A percentile compares a stretch with the other conserved stretches of the same genome.
These are phyloP conservation scores for Panthera leo DNA, from an alignment of 2,113 vertebrate genomes.

Conservation along the genomic window DNA sequence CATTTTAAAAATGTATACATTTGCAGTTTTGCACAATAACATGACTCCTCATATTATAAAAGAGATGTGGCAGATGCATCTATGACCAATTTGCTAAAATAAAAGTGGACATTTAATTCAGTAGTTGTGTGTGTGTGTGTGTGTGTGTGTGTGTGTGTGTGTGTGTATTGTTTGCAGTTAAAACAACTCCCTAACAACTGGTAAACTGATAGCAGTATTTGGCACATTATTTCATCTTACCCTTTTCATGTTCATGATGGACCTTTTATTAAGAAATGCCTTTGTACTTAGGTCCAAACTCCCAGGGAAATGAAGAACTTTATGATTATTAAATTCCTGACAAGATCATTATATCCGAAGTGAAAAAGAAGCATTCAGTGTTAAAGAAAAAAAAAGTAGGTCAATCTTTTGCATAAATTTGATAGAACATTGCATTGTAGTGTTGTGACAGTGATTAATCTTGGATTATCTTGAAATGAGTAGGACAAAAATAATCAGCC, in stretches of 20 bases:
- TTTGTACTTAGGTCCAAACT: not conserved
- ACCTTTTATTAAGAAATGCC: not conserved
- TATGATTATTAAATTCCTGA: slow-evolving; percentile 1
- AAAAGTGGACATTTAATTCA: not conserved
- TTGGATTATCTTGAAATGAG: slow-evolving; percentile 14
- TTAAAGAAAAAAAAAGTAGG: not conserved
- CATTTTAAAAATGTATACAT: not conserved
- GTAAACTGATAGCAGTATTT: not conserved
- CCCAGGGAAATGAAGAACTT: not conserved
- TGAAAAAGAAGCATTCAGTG: not conserved
- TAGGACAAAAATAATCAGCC: not conserved
- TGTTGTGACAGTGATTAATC: not conserved
- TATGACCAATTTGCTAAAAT: not conserved
- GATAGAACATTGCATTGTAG: not conserved
- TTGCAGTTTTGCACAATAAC: not conserved
- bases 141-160: not conserved
- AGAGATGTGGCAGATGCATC: not conserved
- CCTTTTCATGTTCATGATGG: not conserved
- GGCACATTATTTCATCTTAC: not conserved
- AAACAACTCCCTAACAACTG: not conserved
- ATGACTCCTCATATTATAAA: not conserved
- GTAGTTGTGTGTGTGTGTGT: not conserved
- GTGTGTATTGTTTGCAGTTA: not conserved
- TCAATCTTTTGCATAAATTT: slow-evolving; percentile 11
- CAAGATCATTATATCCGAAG: not conserved